Evolutionary conservation across 2,113 vertebrate species (phyloP), one percentile per base, ranked within the genome.

Genomic region (Orycteropus afer): DNA sequence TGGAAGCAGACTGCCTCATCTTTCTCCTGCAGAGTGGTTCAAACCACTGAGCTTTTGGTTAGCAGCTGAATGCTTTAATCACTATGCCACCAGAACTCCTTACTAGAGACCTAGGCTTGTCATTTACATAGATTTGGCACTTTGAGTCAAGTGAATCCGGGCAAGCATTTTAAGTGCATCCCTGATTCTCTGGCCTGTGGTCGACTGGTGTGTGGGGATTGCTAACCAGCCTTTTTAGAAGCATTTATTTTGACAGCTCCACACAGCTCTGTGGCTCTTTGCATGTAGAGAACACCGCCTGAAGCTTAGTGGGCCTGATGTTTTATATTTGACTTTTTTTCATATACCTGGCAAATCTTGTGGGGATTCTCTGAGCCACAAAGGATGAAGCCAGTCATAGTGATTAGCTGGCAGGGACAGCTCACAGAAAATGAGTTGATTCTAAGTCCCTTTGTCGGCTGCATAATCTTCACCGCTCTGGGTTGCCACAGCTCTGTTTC

Each of bases 381-480:
- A 84, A 15, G 32, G 37, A 84, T 65, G n/a, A 95, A 87, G 57
- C 8, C 53, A 95, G 15, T 14, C 73, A 67, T 15, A 76, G 78
- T 59, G 45, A 86, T n/a, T 89, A 17, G 81, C 45, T 73, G 57
- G 18, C 63, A 95, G 65, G 74, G 80, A 71, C 22, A 91, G 37
- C 76, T 95, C 63, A 71, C 34, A 76, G 84, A 90, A 96, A 86
- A 83, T 91, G 23, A 91, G 40, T 49, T 95, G 84, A 91, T 89
- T 95, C 25, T 83, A 74, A 79, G 23, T 47, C 20, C 40, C 40
- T 63, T 86, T 63, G 55, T 59, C 84, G 73, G 61, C n/a, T 86
- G 17, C 25, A 27, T 32, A 5, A 42, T 90, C 78, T 92, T 95
- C 34, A 49, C 7, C 67, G 27, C 92, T 92, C 42, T 90, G 71